Evolutionary conservation across 2,888 invertebrate species (phyloP).

Genomic region (Ophion slaviceki): DNA sequence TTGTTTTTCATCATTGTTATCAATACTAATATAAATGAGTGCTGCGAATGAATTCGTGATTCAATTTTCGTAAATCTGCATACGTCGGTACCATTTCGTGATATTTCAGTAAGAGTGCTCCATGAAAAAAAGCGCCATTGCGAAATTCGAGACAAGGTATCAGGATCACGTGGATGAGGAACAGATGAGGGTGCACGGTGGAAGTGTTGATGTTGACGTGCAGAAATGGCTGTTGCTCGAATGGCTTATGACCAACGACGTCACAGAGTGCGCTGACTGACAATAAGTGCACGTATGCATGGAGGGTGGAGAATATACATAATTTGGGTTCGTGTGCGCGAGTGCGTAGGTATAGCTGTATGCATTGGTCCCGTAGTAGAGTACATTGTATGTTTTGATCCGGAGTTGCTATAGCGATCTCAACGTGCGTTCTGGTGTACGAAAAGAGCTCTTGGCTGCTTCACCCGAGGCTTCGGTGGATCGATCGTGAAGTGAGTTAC

Average conservation of each 20-base stretch:
- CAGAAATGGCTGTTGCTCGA: background rate
- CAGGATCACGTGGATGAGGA: background rate
- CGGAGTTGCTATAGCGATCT: slow-evolving; percentile 80
- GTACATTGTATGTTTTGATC: slow-evolving; percentile 75
- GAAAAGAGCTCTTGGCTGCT: slow-evolving; percentile 18
- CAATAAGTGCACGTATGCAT: background rate
- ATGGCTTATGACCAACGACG: background rate
- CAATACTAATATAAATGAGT: background rate
- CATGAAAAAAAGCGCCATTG: background rate
- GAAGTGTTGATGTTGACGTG: background rate
- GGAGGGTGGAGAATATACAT: background rate
- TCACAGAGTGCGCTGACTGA: background rate
- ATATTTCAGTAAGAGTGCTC: background rate
- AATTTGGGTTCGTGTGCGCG: background rate
- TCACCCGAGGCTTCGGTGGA: slow-evolving; percentile 34
- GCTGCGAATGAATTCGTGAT: background rate
- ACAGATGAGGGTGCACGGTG: background rate
- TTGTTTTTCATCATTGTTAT: background rate
- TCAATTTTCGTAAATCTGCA: background rate
- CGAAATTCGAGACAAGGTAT: background rate
- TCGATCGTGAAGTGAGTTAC: slow-evolving; percentile 57
- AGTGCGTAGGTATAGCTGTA: background rate
- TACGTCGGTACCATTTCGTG: background rate
- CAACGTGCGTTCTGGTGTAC: slow-evolving; percentile 30
- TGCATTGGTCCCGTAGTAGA: slow-evolving; percentile 3